Evolutionary conservation across 2,888 invertebrate species (phyloP), one percentile per base, ranked within the genome.

Genomic region (Eugnorisma glareosa): DNA sequence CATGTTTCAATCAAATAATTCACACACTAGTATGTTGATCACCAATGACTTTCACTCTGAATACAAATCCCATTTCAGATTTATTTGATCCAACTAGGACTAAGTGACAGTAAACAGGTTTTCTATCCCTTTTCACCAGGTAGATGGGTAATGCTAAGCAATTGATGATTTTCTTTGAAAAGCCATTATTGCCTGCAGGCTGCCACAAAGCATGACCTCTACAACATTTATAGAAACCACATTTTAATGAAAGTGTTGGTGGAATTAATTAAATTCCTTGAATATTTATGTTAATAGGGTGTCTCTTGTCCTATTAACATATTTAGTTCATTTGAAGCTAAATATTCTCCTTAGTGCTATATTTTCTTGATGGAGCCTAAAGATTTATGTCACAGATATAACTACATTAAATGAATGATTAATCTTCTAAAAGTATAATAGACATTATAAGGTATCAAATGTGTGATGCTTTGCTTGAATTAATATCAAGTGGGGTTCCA

Each of bases 211-310:
- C 5, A 10, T 2, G n/a, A 66, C 21, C 54, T 40, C 1, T 54
- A 21, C 35, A 13, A 51, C 5, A 59, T 43, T 48, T 48, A 51
- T 13, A 43, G 18, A 10, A 43, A 68, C 11, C 13, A 6, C 24
- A 18, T 61, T 35, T 43, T 28, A 0, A 5, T 80, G 45, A 6
- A 6, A 7, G 21, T 18, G 15, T 37, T n/a, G 24, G 2, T 15
- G 10, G 28, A 48, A 64, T 51, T 28, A 35, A 64, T 80, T 57
- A 8, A 37, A 75, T 75, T 64, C 43, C 3, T 35, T 24, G 69
- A 61, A 75, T 75, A 59, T 75, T 75, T 75, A 75, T 81, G 82
- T 59, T 51, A 80, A 69, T 80, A 67, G 40, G 72, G 24, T 24
- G 15, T 24, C 31, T 45, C 37, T 75, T 69, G 31, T 64, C 4